A percentile compares a stretch with the other conserved stretches of the same genome.
These are phyloP conservation scores for Crocodylus rhombifer DNA, from an alignment of 2,797 vertebrate species.

Conservation along the genomic window DNA sequence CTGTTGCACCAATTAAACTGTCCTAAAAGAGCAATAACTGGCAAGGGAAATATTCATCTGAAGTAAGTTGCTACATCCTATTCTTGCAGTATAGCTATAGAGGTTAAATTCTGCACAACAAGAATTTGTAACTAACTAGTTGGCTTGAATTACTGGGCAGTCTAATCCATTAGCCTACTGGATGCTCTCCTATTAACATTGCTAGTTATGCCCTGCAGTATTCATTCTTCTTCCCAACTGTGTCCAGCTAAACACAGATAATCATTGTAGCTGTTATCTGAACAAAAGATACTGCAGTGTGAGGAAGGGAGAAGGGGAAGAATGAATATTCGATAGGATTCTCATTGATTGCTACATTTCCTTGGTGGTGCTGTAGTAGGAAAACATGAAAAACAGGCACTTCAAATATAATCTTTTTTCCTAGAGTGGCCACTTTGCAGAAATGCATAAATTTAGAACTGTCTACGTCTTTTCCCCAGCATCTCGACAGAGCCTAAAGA, in stretches of 20 bases:
- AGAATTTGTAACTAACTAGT: conserved; percentile 52
- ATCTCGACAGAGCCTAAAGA: conserved; percentile 7
- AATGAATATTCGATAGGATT: conserved; percentile 17
- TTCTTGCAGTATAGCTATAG: neutral
- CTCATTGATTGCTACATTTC: neutral
- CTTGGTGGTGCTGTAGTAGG: neutral
- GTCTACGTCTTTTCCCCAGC: neutral
- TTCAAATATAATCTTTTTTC: neutral
- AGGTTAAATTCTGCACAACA: conserved; percentile 45
- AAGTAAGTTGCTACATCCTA: neutral
- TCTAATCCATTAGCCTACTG: neutral
- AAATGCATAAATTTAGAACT: neutral
- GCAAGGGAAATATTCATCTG: neutral
- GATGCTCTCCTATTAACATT: conserved; percentile 9
- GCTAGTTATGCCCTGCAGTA: neutral
- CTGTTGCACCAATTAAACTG: conserved; percentile 56
- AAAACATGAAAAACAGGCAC: neutral
- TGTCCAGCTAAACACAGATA: neutral
- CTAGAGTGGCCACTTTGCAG: neutral
- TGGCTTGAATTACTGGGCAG: conserved; percentile 48
- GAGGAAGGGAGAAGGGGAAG: neutral
- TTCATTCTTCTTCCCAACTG: neutral
- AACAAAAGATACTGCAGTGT: neutral
- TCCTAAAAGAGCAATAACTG: conserved; percentile 47
- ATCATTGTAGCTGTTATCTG: neutral